Conservation (phyloP, 2,888 invertebrate genomes). For the Caenorhabditis sp. region DNA sequence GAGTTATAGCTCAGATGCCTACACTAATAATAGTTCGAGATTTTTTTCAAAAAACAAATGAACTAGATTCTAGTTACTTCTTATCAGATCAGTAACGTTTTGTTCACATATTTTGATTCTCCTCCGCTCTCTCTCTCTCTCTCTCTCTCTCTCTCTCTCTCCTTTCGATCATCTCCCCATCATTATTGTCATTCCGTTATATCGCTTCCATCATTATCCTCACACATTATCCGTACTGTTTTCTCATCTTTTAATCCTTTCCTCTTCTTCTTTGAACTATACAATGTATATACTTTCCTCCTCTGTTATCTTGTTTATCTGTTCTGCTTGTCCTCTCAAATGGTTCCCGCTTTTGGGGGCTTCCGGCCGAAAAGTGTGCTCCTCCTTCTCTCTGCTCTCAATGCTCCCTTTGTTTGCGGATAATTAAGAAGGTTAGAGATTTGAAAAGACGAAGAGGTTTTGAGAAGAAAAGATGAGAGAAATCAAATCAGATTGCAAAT, state of each 20-base stretch:
- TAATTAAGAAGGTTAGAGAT: conserved; percentile 51
- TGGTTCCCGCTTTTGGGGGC: conserved; percentile 47
- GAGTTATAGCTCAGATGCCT: too few relatives aligned
- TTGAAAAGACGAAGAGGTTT: conserved; percentile 10
- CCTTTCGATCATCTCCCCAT: background rate
- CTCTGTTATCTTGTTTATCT: conserved; percentile 44
- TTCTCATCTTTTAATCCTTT: conserved; percentile 13
- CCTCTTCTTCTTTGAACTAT: conserved; percentile 34
- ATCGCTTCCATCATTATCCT: conserved; percentile 27
- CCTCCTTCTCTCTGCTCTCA: conserved; percentile 24
- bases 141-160: too few relatives aligned
- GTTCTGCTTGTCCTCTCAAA: conserved; percentile 26
- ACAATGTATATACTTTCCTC: conserved; percentile 35
- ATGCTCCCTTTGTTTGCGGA: conserved; percentile 53
- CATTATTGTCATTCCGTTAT: conserved; percentile 25
- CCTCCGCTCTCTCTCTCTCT: conserved; percentile 10
- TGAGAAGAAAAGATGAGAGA: conserved; percentile 10
- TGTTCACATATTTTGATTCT: background rate
- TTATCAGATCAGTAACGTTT: background rate
- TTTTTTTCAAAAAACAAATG: too few relatives aligned
- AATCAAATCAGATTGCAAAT: conserved; percentile 61
- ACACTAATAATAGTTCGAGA: too few relatives aligned
- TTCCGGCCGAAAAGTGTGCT: conserved; percentile 39
- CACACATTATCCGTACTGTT: conserved; percentile 45
- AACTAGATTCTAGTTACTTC: too few relatives aligned